Conservation (phyloP, 2,797 vertebrate species). For the Labeo calbasu region DNA sequence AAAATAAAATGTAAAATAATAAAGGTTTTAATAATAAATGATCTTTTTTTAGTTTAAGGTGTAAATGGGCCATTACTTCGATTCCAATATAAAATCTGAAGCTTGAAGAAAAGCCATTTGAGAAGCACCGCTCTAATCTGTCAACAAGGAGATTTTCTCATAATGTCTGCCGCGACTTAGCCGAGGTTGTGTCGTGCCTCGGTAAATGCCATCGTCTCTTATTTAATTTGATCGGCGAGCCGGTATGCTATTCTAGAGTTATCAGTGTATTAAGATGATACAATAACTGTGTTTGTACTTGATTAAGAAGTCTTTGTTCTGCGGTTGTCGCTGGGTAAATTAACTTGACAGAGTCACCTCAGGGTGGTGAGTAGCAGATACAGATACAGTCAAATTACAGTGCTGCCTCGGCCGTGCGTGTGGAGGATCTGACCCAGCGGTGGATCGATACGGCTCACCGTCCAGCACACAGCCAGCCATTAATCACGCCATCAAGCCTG, state of each 20-base stretch:
- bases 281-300: constrained; percentile 55
- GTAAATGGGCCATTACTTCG: constrained; percentile 3
- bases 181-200: constrained; percentile 44
- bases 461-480: constrained; percentile 63
- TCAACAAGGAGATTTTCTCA: constrained; percentile 57
- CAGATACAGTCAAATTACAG: constrained; percentile 69
- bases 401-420: constrained; percentile 64
- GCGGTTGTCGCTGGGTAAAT: constrained; percentile 37
- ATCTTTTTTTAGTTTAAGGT: neutral
- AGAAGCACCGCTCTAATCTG: constrained; percentile 23
- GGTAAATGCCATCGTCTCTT: constrained; percentile 60
- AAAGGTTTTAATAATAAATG: neutral
- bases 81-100: neutral
- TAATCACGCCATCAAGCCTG: constrained; percentile 74
- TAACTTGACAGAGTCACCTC: constrained; percentile 42
- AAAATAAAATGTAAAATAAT: neutral
- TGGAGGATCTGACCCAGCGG: constrained; percentile 62
- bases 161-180: constrained; percentile 44
- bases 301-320: constrained; percentile 54
- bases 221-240: constrained; percentile 58
- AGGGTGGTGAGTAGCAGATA: constrained; percentile 59
- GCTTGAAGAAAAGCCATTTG: constrained; percentile 8
- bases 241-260: constrained; percentile 34
- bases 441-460: constrained; percentile 73
- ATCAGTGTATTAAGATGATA: constrained; percentile 45